Base-by-base conservation (phyloP, 1,140 invertebrate species). In the Drosophila aff. region DNA sequence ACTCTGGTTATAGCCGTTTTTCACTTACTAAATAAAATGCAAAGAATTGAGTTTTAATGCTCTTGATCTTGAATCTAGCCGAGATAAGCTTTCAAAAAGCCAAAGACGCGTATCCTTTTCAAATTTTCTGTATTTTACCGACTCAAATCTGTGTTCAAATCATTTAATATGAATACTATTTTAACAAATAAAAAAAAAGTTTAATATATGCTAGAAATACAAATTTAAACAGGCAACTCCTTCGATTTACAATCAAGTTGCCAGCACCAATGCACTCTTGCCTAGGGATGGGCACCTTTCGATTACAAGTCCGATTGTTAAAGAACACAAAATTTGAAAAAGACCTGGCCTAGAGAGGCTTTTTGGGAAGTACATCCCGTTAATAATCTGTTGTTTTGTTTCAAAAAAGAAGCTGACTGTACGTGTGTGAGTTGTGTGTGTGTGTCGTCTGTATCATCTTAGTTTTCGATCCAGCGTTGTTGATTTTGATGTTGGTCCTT, bases 1-100 rank as follows among this genome's bases (percentile, higher is more conserved):
- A 64, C 47, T 49, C 50, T 57, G 28, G 31, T 77, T 66, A 76
- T 73, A 79, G 85, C 81, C 81, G 82, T 59, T 57, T 23, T 68
- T 71, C 82, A 65, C 79, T 85, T 85, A 86, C 63, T 82, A 90
- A 89, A 79, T 84, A 75, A 89, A 89, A 89, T 89, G 84, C 84
- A 90, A 84, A 89, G 73, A 84, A 89, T 78, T 74, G 78, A 84
- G 63, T 79, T 82, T 57, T 57, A 79, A 71, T 77, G 40, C 67
- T 36, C 53, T 46, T 38, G 65, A 67, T 79, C 28, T 52, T 52
- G 49, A 52, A 33, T 64, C 26, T 23, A n/a, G 11, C 28, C 63
- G 38, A 57, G 21, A 26, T n/a, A 26, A 16, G 53, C 53, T 57
- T 23, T 40, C 21, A 2, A 57, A 41, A 57, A 57, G 15, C 53